Conservation (phyloP, 2,113 vertebrate genomes). For the Halcyon malimbica region DNA sequence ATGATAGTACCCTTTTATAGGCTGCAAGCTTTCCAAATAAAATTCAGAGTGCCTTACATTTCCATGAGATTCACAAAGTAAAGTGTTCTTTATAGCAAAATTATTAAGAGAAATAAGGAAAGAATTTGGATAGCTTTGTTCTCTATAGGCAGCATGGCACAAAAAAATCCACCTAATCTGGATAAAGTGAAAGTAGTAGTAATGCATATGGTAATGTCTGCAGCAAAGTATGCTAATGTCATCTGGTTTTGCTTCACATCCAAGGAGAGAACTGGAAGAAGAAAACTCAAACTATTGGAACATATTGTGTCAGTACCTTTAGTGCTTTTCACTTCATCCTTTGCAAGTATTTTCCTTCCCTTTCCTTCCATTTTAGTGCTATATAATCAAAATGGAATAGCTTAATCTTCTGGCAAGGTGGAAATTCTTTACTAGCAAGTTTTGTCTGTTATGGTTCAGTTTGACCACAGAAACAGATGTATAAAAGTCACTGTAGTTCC, state of each 20-base stretch:
- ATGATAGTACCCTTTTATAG: neutral
- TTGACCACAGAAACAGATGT: neutral
- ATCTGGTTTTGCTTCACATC: neutral
- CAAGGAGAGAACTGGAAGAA: neutral
- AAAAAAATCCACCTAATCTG: rapidly evolving
- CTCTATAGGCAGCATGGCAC: neutral
- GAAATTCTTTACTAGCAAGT: neutral
- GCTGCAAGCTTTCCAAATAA: neutral
- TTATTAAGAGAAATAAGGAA: neutral
- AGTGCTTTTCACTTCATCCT: neutral
- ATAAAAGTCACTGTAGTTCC: neutral
- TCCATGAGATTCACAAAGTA: neutral
- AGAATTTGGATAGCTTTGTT: neutral
- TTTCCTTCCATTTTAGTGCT: neutral
- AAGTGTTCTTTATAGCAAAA: neutral
- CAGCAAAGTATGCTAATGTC: neutral
- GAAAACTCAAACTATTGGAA: neutral
- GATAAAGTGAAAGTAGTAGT: neutral
- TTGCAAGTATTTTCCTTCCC: neutral
- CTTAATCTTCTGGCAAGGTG: neutral
- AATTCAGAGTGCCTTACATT: neutral
- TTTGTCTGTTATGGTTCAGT: neutral
- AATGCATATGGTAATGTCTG: neutral
- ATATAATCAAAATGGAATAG: neutral
- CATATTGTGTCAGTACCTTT: neutral